Evolutionary conservation across 1,140 invertebrate species (phyloP).

Genomic region (Cyclargus thomasi): DNA sequence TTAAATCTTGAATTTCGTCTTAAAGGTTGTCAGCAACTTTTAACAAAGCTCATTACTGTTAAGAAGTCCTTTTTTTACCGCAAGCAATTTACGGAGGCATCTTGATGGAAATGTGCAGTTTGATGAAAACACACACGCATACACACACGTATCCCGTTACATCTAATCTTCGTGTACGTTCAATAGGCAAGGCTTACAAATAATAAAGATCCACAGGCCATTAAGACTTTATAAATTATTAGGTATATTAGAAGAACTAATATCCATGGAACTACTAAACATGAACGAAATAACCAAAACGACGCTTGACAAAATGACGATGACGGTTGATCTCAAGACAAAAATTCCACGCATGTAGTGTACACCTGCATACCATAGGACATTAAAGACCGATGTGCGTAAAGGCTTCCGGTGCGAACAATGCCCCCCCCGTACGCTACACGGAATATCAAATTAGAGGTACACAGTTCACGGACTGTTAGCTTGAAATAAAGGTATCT

Average conservation of each 20-base stretch:
- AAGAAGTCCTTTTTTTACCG: neutral
- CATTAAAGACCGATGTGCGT: slow-evolving; percentile 1
- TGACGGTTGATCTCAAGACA: neutral
- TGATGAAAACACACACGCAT: neutral
- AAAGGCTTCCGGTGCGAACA: slow-evolving; percentile 12
- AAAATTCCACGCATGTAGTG: neutral
- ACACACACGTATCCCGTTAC: neutral
- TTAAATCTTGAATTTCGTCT: too few relatives aligned
- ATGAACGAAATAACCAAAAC: too few relatives aligned
- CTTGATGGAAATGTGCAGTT: neutral
- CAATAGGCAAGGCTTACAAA: neutral
- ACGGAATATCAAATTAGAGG: slow-evolving; percentile 4
- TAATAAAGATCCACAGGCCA: neutral
- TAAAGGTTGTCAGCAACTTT: too few relatives aligned
- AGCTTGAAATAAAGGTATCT: neutral
- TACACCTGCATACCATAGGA: slow-evolving; percentile 10
- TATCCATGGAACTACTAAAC: too few relatives aligned
- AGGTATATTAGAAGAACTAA: too few relatives aligned
- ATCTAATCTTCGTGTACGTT: neutral
- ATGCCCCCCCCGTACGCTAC: slow-evolving; percentile 2
- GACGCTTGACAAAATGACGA: too few relatives aligned
- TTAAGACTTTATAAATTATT: too few relatives aligned
- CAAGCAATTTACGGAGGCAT: neutral
- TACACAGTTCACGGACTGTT: neutral
- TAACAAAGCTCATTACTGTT: neutral